Evolutionary conservation across 1,140 invertebrate species (phyloP), one percentile per base, ranked within the genome.

Genomic region (Schlechtendalia chinensis): DNA sequence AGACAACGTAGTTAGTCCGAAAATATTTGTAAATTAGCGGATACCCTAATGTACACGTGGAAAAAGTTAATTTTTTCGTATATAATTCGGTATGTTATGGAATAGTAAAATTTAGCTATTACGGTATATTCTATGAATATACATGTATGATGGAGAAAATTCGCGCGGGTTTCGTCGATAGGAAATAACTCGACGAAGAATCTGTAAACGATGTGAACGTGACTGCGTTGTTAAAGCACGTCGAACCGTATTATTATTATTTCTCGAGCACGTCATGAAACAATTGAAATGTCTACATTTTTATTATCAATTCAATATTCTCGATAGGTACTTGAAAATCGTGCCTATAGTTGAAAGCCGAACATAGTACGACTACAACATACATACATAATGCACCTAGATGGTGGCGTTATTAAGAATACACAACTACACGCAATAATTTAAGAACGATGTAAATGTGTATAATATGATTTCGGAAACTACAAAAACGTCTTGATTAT

Each of bases 191-290:
- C 4, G 11, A 39, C 32, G 32, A 39, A 19, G 19, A 45, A 65
- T 65, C 63, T 65, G 63, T 39, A 45, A n/a, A 39, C n/a, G 63
- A 39, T 27, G 27, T 29, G 17, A 65, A 65, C 61, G 61, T 65
- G 61, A 65, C 29, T n/a, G 32, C 11, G 32, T 65, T 65, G 63
- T 65, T 39, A 39, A 65, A 3, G 32, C 32, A n/a, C 5, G 63
- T 65, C 63, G n/a, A 65, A 65, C 63, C 32, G 32, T 65, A 39
- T 65, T 65, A 65, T 65, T 65, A 65, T 65, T 24, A 19, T 32
- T 32, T 59, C 5, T 39, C 63, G 19, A 45, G 63, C 63, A 65
- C 29, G 63, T 39, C 63, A 65, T 65, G 32, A 65, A 45, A 65
- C 63, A 65, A 65, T 65, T n/a, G 29, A 45, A 65, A 65, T 19